phyloP scores from a whole-genome alignment of 2,888 invertebrate species.

The Hypena proboscidalis region DNA sequence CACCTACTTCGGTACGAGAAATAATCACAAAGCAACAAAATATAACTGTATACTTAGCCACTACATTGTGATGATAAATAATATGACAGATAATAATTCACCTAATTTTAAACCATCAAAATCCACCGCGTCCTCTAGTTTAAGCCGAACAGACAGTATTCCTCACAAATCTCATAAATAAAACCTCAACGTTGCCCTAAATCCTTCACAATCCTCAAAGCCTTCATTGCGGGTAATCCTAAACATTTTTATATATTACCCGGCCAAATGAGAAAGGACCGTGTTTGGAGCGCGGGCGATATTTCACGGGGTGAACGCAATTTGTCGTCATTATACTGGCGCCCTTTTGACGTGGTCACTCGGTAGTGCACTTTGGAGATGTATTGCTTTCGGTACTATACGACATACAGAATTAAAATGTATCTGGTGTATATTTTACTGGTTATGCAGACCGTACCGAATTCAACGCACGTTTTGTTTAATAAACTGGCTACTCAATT shows the following conservation, averaged over 20 bases:
- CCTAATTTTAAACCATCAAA: too few relatives aligned
- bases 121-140: not conserved
- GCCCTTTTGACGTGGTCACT: slow-evolving; percentile 26
- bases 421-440: too few relatives aligned
- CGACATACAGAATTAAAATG: too few relatives aligned
- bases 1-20: too few relatives aligned
- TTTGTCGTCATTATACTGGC: slow-evolving; percentile 55
- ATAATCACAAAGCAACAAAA: too few relatives aligned
- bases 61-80: too few relatives aligned
- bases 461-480: too few relatives aligned
- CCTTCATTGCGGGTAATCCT: slow-evolving; percentile 44
- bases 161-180: slow-evolving; percentile 7
- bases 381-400: slow-evolving; percentile 1
- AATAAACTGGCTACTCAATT: too few relatives aligned
- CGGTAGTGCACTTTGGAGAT: slow-evolving; percentile 25
- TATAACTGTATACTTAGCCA: too few relatives aligned
- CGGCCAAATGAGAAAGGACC: slow-evolving; percentile 42
- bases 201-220: slow-evolving; percentile 41
- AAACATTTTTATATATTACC: slow-evolving; percentile 49
- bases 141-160: not conserved
- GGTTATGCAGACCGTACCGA: too few relatives aligned
- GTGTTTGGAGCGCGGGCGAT: slow-evolving; percentile 29
- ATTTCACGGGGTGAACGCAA: slow-evolving; percentile 45
- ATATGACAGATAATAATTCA: too few relatives aligned
- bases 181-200: slow-evolving; percentile 9